A percentile compares a stretch with the other conserved stretches of the same genome.
Evolutionary conservation across 1,140 invertebrate genomes (phyloP).

Genomic region (Cataglyphis hispanica): DNA sequence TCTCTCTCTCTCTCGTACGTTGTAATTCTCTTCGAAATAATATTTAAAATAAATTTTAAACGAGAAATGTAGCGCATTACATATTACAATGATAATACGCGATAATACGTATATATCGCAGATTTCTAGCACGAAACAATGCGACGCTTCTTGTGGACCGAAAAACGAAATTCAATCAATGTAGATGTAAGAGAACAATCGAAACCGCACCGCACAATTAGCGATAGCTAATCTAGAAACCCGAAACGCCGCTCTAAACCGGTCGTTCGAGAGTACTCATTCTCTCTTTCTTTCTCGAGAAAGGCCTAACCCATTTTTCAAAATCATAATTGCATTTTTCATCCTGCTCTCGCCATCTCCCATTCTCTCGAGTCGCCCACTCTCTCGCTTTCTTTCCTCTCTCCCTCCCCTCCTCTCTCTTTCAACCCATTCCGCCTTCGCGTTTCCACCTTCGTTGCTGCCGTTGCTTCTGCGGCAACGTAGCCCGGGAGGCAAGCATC

Average conservation of each 20-base stretch:
- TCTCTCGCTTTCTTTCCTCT: slow-evolving; percentile 38
- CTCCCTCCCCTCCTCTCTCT: slow-evolving; percentile 54
- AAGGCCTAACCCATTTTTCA: slow-evolving; percentile 83
- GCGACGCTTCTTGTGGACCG: neutral
- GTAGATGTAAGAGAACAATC: neutral
- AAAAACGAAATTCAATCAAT: neutral
- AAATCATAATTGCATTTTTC: slow-evolving; percentile 86
- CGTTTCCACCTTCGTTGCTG: slow-evolving; percentile 63
- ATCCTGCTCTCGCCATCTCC: slow-evolving; percentile 72
- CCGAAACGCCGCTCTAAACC: slow-evolving; percentile 57
- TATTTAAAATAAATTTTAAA: too few relatives aligned
- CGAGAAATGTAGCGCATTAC: neutral
- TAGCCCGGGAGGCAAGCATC: slow-evolving; percentile 83
- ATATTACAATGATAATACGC: too few relatives aligned
- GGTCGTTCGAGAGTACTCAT: slow-evolving; percentile 68
- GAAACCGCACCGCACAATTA: slow-evolving; percentile 7
- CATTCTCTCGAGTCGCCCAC: slow-evolving; percentile 49
- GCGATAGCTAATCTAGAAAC: slow-evolving; percentile 64
- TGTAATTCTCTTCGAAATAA: too few relatives aligned
- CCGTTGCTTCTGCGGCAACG: slow-evolving; percentile 63
- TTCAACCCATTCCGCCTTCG: slow-evolving; percentile 15
- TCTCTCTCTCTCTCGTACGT: too few relatives aligned
- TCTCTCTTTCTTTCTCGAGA: slow-evolving; percentile 64
- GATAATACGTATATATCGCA: too few relatives aligned
- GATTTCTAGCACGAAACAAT: slow-evolving; percentile 42